Conservation (phyloP, 2,797 vertebrate species). For the Labeo calbasu region DNA sequence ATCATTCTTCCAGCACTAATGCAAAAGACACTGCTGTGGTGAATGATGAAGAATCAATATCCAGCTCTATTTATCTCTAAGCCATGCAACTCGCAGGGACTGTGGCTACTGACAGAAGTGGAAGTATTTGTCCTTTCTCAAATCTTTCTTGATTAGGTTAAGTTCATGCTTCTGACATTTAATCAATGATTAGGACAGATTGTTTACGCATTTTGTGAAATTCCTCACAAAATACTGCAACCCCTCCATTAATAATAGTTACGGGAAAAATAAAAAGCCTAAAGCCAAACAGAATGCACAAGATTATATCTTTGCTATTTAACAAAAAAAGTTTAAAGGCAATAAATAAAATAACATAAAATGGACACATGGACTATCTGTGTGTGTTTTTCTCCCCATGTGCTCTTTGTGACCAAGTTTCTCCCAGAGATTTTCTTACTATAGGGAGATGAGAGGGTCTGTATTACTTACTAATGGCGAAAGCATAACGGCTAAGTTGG, state of each 20-base stretch:
- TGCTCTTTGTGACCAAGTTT: too few relatives aligned
- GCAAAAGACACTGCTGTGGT: slow-evolving; percentile 84
- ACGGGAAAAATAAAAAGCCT: not conserved
- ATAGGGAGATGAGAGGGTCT: too few relatives aligned
- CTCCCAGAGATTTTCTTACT: too few relatives aligned
- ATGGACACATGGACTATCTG: not conserved
- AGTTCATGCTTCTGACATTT: not conserved
- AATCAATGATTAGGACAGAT: slow-evolving; percentile 5
- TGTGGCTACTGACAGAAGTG: slow-evolving; percentile 30
- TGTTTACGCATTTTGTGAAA: not conserved
- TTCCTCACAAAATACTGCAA: too few relatives aligned
- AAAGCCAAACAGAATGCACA: not conserved
- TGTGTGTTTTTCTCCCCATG: too few relatives aligned
- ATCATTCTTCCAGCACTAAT: slow-evolving; percentile 87
- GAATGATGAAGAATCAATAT: slow-evolving; percentile 86
- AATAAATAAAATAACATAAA: not conserved
- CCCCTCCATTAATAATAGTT: not conserved
- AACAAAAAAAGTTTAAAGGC: not conserved
- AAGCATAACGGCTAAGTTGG: too few relatives aligned
- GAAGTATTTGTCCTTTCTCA: not conserved
- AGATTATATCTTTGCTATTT: not conserved
- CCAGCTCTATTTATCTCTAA: slow-evolving; percentile 76
- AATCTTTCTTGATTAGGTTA: slow-evolving; percentile 23
- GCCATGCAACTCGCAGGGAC: slow-evolving; percentile 77
- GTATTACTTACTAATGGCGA: too few relatives aligned